These are phyloP conservation scores for Patagioenas fasciata DNA, from an alignment of 2,113 vertebrate species.

Conservation along the genomic window DNA sequence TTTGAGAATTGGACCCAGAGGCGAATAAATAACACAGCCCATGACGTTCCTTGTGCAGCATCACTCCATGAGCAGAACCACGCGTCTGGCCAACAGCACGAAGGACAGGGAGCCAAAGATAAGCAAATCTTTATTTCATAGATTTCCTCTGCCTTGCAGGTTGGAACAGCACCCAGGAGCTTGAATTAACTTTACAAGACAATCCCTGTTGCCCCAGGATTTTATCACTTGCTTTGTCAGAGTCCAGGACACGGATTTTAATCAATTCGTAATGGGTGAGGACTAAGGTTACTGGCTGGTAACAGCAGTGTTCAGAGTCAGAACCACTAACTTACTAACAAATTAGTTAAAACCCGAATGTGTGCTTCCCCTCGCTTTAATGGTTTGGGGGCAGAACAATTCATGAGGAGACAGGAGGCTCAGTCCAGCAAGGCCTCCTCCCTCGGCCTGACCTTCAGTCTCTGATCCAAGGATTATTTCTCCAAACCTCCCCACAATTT, in stretches of 20 bases:
- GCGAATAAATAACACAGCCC: not conserved
- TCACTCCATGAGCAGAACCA: not conserved
- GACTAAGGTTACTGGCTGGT: not conserved
- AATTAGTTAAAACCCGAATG: not conserved
- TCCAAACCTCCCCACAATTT: not conserved
- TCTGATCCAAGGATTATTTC: not conserved
- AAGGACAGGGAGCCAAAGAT: not conserved
- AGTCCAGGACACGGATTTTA: not conserved
- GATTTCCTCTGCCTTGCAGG: not conserved
- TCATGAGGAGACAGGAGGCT: not conserved
- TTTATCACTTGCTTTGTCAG: not conserved
- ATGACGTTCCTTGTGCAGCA: fast-evolving
- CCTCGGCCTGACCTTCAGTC: not conserved
- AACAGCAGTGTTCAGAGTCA: not conserved
- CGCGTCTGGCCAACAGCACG: fast-evolving
- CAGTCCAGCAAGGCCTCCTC: not conserved
- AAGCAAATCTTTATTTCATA: not conserved
- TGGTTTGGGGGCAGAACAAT: not conserved
- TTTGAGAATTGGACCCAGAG: not conserved
- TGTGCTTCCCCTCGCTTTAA: not conserved
- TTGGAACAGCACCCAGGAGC: not conserved
- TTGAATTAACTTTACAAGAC: not conserved
- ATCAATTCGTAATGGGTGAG: not conserved
- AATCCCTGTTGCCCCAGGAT: not conserved
- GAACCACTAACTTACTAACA: not conserved